These are phyloP conservation scores for Ruditapes philippinarum DNA, from an alignment of 1,140 invertebrate species.

Conservation along the genomic window DNA sequence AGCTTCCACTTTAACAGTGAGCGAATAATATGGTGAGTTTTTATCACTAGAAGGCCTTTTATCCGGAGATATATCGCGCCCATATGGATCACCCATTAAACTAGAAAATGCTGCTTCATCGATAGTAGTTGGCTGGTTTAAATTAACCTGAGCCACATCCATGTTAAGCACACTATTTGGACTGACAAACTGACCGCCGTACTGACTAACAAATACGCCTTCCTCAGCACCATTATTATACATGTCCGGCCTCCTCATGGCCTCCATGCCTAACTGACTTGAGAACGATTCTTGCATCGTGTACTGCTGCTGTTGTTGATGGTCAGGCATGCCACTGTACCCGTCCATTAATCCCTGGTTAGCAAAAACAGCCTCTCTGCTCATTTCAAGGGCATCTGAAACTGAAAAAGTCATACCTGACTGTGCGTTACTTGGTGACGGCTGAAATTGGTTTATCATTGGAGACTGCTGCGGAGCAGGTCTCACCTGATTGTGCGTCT, in stretches of 20 bases:
- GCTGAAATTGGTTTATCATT: constrained; percentile 41
- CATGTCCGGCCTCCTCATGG: constrained; percentile 14
- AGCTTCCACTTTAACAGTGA: constrained; percentile 62
- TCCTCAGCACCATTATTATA: constrained; percentile 61
- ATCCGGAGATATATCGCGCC: constrained; percentile 36
- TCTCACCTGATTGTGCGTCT: background rate
- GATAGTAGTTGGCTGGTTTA: constrained; percentile 66
- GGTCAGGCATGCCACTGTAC: background rate
- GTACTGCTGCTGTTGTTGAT: background rate
- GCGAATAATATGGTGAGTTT: constrained; percentile 53
- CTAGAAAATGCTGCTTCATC: constrained; percentile 76
- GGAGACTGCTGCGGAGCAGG: constrained; percentile 50
- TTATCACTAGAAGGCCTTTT: constrained; percentile 68
- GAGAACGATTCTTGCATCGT: constrained; percentile 44
- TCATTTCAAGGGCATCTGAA: constrained; percentile 65
- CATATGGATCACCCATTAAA: constrained; percentile 66
- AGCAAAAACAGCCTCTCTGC: constrained; percentile 45
- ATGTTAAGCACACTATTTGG: constrained; percentile 56
- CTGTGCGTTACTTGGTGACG: constrained; percentile 36
- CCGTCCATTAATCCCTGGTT: constrained; percentile 48
- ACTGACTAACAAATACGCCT: constrained; percentile 38
- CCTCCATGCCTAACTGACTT: constrained; percentile 39
- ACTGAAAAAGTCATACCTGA: constrained; percentile 44
- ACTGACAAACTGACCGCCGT: constrained; percentile 57
- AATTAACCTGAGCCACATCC: constrained; percentile 15